Conservation (phyloP, 2,113 vertebrate species). For the Numida meleagris region DNA sequence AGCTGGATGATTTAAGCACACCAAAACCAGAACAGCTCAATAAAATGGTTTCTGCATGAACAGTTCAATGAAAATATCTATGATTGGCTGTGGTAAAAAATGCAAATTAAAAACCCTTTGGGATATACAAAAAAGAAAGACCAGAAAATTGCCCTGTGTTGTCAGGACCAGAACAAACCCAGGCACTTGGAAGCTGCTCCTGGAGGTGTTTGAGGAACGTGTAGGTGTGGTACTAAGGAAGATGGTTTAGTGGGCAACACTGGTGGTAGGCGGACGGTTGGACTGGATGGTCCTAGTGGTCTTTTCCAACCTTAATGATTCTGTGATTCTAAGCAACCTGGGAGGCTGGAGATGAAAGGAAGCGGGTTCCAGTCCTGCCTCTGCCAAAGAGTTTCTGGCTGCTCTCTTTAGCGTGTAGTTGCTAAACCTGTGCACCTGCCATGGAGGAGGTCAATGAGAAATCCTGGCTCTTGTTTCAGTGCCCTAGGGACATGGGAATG, state of each 20-base stretch:
- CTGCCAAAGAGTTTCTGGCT: neutral
- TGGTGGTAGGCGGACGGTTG: too few relatives aligned
- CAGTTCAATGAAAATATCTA: neutral
- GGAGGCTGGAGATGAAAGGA: neutral
- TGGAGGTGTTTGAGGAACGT: too few relatives aligned
- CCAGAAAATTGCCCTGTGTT: neutral
- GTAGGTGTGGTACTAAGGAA: too few relatives aligned
- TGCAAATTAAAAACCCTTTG: neutral
- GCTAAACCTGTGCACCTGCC: neutral
- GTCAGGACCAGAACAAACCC: neutral
- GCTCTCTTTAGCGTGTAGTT: neutral
- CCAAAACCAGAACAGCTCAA: slow-evolving; percentile 7
- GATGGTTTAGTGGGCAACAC: too few relatives aligned
- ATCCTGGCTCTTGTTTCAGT: neutral
- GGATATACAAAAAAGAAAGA: neutral
- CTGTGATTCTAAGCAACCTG: neutral
- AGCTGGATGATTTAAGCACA: slow-evolving; percentile 7
- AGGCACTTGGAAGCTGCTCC: neutral
- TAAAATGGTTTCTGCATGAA: slow-evolving; percentile 9
- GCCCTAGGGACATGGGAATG: neutral
- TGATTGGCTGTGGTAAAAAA: neutral
- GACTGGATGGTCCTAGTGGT: too few relatives aligned
- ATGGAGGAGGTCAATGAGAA: neutral
- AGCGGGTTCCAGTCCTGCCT: neutral
- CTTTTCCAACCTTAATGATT: too few relatives aligned